Conservation (phyloP, 1,140 invertebrate genomes). For the Sinella curviseta region DNA sequence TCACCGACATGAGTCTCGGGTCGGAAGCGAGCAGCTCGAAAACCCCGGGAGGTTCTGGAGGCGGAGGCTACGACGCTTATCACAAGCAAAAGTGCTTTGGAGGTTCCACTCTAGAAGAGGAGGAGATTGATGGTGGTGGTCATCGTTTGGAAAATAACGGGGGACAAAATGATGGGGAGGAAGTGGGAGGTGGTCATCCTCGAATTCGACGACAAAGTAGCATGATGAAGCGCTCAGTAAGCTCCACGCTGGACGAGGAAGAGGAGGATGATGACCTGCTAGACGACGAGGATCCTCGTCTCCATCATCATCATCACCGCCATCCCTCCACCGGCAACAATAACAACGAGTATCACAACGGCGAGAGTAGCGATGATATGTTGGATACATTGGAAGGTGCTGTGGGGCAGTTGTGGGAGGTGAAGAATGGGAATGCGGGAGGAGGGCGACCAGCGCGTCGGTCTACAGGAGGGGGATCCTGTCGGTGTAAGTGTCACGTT, state of each 20-base stretch:
- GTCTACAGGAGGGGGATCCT: neutral
- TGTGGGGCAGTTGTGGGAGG: slow-evolving; percentile 42
- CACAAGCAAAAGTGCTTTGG: slow-evolving; percentile 42
- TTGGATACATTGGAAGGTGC: slow-evolving; percentile 46
- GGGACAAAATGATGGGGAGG: neutral
- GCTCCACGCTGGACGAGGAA: slow-evolving; percentile 45
- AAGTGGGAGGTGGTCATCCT: neutral
- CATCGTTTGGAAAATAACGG: too few relatives aligned
- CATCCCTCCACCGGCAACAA: slow-evolving; percentile 35
- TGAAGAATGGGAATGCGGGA: slow-evolving; percentile 34
- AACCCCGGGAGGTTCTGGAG: slow-evolving; percentile 46
- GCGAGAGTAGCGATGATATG: slow-evolving; percentile 41
- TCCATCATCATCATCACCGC: neutral
- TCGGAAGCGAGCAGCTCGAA: slow-evolving; percentile 47
- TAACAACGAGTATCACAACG: slow-evolving; percentile 48
- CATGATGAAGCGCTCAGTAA: slow-evolving; percentile 44
- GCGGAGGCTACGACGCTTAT: slow-evolving; percentile 31
- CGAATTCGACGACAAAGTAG: neutral
- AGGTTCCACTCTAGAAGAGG: slow-evolving; percentile 37
- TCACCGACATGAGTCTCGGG: slow-evolving; percentile 48
- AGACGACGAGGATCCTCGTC: neutral
- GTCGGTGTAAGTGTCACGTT: slow-evolving; percentile 5
- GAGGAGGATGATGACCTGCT: slow-evolving; percentile 46
- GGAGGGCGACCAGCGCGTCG: slow-evolving; percentile 11
- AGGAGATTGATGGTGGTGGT: too few relatives aligned